Evolutionary conservation across 2,888 invertebrate species (phyloP), one percentile per base, ranked within the genome.

Genomic region (Sphaeridia pumilis): DNA sequence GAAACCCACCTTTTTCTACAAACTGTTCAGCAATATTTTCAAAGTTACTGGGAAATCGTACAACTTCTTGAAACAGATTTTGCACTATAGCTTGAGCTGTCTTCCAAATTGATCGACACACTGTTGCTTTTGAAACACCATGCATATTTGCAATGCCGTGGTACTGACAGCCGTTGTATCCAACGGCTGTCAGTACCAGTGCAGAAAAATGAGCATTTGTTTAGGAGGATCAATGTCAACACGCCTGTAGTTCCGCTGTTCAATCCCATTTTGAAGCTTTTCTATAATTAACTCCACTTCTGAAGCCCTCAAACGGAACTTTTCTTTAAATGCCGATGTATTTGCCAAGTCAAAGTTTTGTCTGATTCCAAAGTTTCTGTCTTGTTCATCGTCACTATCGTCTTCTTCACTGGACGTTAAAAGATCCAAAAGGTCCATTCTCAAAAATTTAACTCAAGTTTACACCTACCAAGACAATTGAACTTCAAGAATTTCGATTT

Each of bases 141-240:
- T 56, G 56, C 38, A 43, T 36, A 21, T 53, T 44, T 10, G 38
- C 49, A 10, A 56, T 34, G 12, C 41, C 53, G 24, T 56, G 56
- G 21, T 53, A 56, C 3, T 38, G 38, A 26, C 35, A 10, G 17
- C 53, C 53, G 28, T 45, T 53, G n/a, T n/a, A n/a, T n/a, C n/a
- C n/a, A n/a, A n/a, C n/a, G n/a, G n/a, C n/a, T n/a, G n/a, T n/a
- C 56, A 52, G 28, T 53, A 12, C 53, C 53, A 53, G 26, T 53
- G 53, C 2, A 53, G 36, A 3, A 28, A 21, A 7, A 43, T 25
- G 25, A 49, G 17, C 12, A 50, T 21, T 46, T 53, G 56, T 14
- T 56, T 49, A 7, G 35, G 24, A 4, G 56, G 46, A 2, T 46
- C 35, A 3, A 53, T 27, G 14, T 49, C 46, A 14, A 20, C 14